These are phyloP conservation scores for Panorpa germanica DNA, from an alignment of 2,888 invertebrate genomes.

Conservation along the genomic window DNA sequence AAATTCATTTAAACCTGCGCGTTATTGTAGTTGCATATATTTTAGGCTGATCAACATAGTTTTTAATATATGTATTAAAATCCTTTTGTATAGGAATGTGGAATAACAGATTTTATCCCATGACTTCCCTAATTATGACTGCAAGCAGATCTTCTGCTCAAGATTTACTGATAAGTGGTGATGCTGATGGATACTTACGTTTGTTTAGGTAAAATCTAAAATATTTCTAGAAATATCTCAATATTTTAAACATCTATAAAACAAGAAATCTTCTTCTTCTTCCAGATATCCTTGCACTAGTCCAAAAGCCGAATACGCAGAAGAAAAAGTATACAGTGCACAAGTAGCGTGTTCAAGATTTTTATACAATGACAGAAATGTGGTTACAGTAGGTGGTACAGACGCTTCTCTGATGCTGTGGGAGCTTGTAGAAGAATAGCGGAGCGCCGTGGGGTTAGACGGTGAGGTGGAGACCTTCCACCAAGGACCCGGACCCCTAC, in stretches of 20 bases:
- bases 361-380: conserved; percentile 67
- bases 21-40: conserved; percentile 1
- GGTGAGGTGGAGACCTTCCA: no score
- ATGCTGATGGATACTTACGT: conserved; percentile 74
- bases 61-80: conserved; percentile 4
- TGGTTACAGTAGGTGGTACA: conserved; percentile 70
- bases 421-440: conserved; percentile 70
- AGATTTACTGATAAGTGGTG: conserved; percentile 68
- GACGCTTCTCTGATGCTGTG: conserved; percentile 84
- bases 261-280: conserved; percentile 7
- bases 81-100: conserved; percentile 44
- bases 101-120: conserved; percentile 78
- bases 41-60: no score
- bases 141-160: conserved; percentile 68
- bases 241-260: neutral
- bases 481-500: no score
- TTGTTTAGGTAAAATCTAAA: conserved; percentile 44
- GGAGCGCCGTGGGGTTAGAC: no score
- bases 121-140: conserved; percentile 64
- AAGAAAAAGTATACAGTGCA: conserved; percentile 74
- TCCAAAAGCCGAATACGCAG: conserved; percentile 72
- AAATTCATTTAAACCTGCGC: no score
- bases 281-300: conserved; percentile 67
- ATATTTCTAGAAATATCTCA: neutral
- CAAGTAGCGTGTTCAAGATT: conserved; percentile 64